phyloP scores from a whole-genome alignment of 2,797 vertebrate species.

The Sus cebifrons region DNA sequence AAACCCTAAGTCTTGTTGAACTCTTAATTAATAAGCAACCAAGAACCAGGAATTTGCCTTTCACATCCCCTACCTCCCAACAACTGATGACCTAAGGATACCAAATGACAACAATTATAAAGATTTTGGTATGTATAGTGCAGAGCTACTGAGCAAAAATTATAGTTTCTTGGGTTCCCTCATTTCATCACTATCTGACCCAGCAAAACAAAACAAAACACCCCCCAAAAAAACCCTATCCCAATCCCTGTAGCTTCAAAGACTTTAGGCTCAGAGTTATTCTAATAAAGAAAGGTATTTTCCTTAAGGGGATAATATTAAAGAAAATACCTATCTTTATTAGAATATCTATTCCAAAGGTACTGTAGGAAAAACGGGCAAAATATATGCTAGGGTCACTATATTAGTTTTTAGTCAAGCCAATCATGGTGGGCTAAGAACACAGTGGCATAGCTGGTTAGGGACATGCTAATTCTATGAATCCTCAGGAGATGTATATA shows the following conservation, averaged over 20 bases:
- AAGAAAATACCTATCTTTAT: conserved; percentile 62
- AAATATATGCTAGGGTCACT: conserved; percentile 41
- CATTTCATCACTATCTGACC: conserved; percentile 44
- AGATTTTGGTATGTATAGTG: neutral
- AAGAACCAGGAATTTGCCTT: conserved; percentile 24
- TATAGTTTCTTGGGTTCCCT: neutral
- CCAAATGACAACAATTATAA: conserved; percentile 46
- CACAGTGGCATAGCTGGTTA: neutral
- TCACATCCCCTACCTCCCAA: neutral
- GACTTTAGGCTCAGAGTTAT: conserved; percentile 35
- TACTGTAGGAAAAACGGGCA: conserved; percentile 40
- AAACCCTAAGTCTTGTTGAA: conserved; percentile 38
- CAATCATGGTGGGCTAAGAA: conserved; percentile 1
- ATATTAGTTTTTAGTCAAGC: conserved; percentile 47
- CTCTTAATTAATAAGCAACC: conserved; percentile 46
- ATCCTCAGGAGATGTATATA: neutral
- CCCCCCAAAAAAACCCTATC: conserved; percentile 8
- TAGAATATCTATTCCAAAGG: conserved; percentile 58
- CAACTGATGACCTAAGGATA: conserved; percentile 40
- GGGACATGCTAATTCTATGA: conserved; percentile 51
- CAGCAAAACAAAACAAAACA: conserved; percentile 54
- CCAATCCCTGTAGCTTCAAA: conserved; percentile 47
- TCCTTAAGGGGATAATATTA: conserved; percentile 14
- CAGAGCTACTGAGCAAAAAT: conserved; percentile 49
- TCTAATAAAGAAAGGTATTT: conserved; percentile 67